These are phyloP conservation scores for Ephydatia muelleri DNA, from an alignment of 37 sponge, comb jelly and placozoan species.

Conservation along the genomic window DNA sequence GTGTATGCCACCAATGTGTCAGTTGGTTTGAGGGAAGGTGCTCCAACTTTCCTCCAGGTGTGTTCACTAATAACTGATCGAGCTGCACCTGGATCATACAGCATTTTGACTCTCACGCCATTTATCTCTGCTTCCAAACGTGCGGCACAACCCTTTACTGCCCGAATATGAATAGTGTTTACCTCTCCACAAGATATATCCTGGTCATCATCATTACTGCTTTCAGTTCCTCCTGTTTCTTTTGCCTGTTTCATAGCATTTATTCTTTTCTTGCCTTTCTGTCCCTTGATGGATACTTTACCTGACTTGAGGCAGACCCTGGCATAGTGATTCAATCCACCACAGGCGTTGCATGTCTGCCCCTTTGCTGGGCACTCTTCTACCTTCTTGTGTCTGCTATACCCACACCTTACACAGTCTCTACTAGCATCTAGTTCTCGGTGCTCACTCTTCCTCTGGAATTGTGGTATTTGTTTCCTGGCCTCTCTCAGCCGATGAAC, in stretches of 20 bases:
- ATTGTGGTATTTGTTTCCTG: background rate
- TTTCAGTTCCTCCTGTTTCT: background rate
- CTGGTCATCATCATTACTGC: background rate
- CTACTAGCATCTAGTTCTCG: background rate
- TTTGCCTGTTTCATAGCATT: background rate
- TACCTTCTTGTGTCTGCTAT: background rate
- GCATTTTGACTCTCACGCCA: background rate
- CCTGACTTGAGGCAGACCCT: background rate
- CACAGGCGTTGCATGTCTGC: background rate
- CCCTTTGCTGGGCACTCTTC: background rate
- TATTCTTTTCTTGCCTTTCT: background rate
- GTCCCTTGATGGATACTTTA: background rate
- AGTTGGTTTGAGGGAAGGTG: background rate
- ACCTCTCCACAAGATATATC: background rate
- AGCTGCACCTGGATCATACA: background rate
- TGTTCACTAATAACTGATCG: conserved; percentile 4
- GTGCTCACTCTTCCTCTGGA: background rate
- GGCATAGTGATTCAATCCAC: background rate
- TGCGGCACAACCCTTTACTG: background rate
- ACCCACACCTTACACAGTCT: background rate
- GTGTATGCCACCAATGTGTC: background rate
- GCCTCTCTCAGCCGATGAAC: no score
- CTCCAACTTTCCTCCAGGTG: background rate
- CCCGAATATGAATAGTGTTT: background rate
- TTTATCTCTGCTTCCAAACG: background rate